phyloP scores from a whole-genome alignment of 2,797 vertebrate genomes.

The Triplophysa bombifrons region DNA sequence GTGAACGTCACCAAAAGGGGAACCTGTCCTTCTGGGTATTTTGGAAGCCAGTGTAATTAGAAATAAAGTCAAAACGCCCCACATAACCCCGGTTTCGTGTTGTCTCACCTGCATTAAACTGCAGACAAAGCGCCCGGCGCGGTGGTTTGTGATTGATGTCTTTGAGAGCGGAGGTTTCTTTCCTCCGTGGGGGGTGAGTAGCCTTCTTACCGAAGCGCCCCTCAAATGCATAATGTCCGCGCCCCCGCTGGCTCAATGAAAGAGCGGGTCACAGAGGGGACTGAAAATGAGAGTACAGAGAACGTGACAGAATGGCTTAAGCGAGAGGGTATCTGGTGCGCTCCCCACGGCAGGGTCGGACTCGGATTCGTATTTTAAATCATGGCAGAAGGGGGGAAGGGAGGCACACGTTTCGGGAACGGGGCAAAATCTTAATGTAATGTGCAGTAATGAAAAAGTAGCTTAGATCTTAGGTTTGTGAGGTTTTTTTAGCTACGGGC shows the following conservation, averaged over 20 bases:
- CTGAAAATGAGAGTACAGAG: conserved; percentile 51
- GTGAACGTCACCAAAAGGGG: not conserved
- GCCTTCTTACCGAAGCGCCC: conserved; percentile 38
- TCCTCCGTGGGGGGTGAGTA: conserved; percentile 34
- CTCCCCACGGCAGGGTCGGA: conserved; percentile 34
- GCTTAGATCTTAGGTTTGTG: too few relatives aligned
- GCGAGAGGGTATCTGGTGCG: conserved; percentile 27
- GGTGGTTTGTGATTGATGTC: conserved; percentile 45
- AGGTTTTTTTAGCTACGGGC: too few relatives aligned
- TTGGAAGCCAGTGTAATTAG: conserved; percentile 15
- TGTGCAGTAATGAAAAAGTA: not conserved
- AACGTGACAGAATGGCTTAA: conserved; percentile 35
- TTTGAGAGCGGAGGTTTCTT: conserved; percentile 40
- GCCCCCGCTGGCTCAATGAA: conserved; percentile 44
- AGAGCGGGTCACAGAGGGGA: conserved; percentile 52
- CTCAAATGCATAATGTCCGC: conserved; percentile 46
- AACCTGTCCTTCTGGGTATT: not conserved
- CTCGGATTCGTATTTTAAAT: conserved; percentile 39
- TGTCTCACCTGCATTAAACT: conserved; percentile 36
- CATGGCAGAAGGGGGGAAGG: conserved; percentile 15
- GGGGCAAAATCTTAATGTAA: conserved; percentile 1
- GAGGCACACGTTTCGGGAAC: conserved; percentile 30
- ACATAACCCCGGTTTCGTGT: not conserved
- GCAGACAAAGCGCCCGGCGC: conserved; percentile 38
- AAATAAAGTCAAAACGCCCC: conserved; percentile 25